Evolutionary conservation across 1,140 invertebrate genomes (phyloP).

Genomic region (Apis dorsata): DNA sequence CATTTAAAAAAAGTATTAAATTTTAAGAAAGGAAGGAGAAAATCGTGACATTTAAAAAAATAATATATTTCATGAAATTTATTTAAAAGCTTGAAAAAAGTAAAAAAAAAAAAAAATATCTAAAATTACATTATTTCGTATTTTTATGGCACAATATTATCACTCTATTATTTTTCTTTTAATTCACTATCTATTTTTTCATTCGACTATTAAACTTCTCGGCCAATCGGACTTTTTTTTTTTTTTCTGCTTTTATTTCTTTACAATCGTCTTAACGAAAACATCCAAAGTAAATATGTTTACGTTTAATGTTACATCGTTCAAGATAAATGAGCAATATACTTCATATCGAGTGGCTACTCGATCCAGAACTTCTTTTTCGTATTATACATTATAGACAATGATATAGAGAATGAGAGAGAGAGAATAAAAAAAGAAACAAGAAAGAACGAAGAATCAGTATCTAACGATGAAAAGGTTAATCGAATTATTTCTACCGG

Average conservation of each 20-base stretch:
- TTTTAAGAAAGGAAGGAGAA: no score
- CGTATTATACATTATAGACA: no score
- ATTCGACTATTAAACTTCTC: neutral
- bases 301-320: neutral
- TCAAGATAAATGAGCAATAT: neutral
- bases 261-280: neutral
- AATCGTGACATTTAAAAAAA: no score
- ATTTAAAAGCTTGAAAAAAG: no score
- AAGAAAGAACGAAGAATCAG: neutral
- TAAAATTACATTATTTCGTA: no score
- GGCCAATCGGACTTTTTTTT: neutral
- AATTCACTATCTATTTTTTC: neutral
- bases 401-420: no score
- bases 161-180: neutral
- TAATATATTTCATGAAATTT: no score
- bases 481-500: constrained; percentile 22
- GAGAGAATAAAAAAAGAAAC: no score
- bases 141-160: neutral
- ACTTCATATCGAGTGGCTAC: no score
- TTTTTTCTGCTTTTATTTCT: neutral
- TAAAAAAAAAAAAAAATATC: no score
- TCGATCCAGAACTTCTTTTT: neutral
- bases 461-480: neutral
- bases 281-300: constrained; percentile 30
- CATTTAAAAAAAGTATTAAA: no score